These are phyloP conservation scores for Salarias fasciatus DNA, from an alignment of 2,797 vertebrate species.

Conservation along the genomic window DNA sequence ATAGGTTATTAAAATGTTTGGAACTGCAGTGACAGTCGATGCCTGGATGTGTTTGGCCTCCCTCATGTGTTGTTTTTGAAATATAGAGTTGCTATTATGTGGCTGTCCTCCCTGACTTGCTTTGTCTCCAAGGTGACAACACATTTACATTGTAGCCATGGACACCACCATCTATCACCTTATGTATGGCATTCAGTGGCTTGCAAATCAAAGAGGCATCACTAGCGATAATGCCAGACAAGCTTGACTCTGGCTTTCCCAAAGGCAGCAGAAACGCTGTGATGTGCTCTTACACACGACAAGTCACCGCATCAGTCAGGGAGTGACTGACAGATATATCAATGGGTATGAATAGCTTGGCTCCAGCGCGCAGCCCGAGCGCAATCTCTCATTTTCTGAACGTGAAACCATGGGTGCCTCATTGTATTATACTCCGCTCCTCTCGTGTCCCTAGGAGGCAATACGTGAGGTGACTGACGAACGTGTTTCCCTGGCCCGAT, in stretches of 20 bases:
- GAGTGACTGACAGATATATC: conserved; percentile 51
- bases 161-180: conserved; percentile 71
- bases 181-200: conserved; percentile 51
- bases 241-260: conserved; percentile 29
- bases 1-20: conserved; percentile 6
- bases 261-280: conserved; percentile 9
- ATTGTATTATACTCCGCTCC: conserved; percentile 10
- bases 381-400: conserved; percentile 26
- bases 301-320: conserved; percentile 20
- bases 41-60: conserved; percentile 6
- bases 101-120: conserved; percentile 56
- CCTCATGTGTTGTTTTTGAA: conserved; percentile 39
- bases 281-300: conserved; percentile 1
- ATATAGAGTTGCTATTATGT: conserved; percentile 47
- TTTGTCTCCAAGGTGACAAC: conserved; percentile 79
- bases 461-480: conserved; percentile 71
- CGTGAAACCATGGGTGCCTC: conserved; percentile 14
- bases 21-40: conserved; percentile 3
- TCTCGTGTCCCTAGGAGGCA: conserved; percentile 28
- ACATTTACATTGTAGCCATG: conserved; percentile 77
- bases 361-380: conserved; percentile 4
- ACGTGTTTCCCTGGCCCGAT: conserved; percentile 54
- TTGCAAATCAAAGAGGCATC: conserved; percentile 58
- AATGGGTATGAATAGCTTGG: conserved; percentile 30
- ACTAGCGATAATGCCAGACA: conserved; percentile 29